Evolutionary conservation across 2,797 vertebrate species (phyloP), one percentile per base, ranked within the genome.

Genomic region (Acrossocheilus wenchowensis): DNA sequence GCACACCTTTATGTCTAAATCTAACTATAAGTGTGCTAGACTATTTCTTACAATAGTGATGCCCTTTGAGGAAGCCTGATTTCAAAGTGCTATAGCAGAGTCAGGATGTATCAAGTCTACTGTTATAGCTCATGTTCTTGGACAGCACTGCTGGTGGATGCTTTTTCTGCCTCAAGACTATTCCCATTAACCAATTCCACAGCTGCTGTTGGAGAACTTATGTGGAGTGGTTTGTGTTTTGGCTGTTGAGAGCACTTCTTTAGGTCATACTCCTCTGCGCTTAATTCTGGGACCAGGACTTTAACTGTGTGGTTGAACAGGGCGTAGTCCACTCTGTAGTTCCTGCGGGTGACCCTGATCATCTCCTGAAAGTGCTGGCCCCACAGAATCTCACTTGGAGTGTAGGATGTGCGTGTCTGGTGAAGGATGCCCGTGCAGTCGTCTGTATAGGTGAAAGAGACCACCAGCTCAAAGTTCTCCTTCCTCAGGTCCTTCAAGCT

Each of bases 391-490:
- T 99, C 98, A 0, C 94, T 85, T 2, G 97, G 96, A 0, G 96
- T 92, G n/a, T 98, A 99, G 0, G 98, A 99, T 52, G 97, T 98
- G 30, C 98, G 95, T 3, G 97, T 98, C 90, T 99, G 98, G 89
- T 99, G 98, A 5, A 98, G 96, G 0, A 97, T 98, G 0, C 98
- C 98, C 0, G 97, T 98, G 71, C 96, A 97, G 91, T 99, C 98
- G 0, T 98, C 98, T 0, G 96, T 98, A 90, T 99, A 99, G 87
- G 97, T 97, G 11, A 99, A 99, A 0, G 97, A 97, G 87, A 99
- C 97, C 92, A 99, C 92, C 86, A 99, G 94, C 91, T 99, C 98
- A 9, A 99, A 99, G 93, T 93, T 95, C 0, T 96, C 96, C 60
- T 94, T 95, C 64, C 95, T 94, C 83, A 99, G 92, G 1, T 97